A percentile compares a stretch with the other conserved stretches of the same genome.
phyloP scores from a whole-genome alignment of 2,797 vertebrate genomes.

The Nothura maculosa region DNA sequence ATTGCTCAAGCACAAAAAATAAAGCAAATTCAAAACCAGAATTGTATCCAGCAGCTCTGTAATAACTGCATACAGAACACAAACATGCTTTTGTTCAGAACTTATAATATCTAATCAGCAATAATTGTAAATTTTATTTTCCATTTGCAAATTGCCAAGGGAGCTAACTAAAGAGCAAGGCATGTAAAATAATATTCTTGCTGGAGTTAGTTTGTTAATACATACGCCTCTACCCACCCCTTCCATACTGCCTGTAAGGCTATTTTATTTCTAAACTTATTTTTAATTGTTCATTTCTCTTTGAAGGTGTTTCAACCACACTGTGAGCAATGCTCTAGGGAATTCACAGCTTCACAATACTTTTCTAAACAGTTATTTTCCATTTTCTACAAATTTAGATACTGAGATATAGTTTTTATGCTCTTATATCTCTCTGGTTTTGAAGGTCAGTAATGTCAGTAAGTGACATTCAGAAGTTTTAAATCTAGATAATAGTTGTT shows the following conservation, averaged over 20 bases:
- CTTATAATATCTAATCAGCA: slow-evolving; percentile 68
- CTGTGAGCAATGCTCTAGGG: neutral
- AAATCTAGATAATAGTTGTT: neutral
- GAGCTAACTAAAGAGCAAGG: slow-evolving; percentile 32
- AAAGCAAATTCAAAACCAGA: slow-evolving; percentile 51
- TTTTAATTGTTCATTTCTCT: slow-evolving; percentile 54
- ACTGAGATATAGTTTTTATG: neutral
- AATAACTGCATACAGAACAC: slow-evolving; percentile 50
- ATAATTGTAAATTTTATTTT: slow-evolving; percentile 69
- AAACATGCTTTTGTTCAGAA: slow-evolving; percentile 62
- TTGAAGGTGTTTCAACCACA: slow-evolving; percentile 54
- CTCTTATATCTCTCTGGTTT: neutral
- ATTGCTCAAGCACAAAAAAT: slow-evolving; percentile 52
- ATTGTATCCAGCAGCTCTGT: slow-evolving; percentile 13
- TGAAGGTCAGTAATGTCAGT: neutral
- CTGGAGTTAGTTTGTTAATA: slow-evolving; percentile 41
- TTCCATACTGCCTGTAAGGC: slow-evolving; percentile 29
- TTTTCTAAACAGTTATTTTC: slow-evolving; percentile 15
- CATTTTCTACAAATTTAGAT: neutral
- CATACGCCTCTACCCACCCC: neutral
- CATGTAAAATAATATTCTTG: slow-evolving; percentile 51
- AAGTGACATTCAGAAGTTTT: neutral
- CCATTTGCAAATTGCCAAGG: slow-evolving; percentile 59
- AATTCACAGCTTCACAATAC: slow-evolving; percentile 12
- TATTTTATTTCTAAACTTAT: slow-evolving; percentile 12